Evolutionary conservation across 2,888 invertebrate species (phyloP), one percentile per base, ranked within the genome.

Genomic region (Tetrapedia diversipes): DNA sequence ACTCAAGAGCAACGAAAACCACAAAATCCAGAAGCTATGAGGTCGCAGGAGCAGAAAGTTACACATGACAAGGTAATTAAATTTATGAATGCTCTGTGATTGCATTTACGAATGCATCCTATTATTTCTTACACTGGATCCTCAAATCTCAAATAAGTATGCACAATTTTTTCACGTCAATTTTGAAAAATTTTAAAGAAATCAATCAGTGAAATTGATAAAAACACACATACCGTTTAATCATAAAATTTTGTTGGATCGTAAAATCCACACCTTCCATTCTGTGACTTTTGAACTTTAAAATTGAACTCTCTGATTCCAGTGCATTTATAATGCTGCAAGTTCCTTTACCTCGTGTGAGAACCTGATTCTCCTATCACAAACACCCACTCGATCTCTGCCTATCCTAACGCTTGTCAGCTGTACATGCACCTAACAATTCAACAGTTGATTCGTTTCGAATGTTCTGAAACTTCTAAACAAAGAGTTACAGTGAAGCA

Each of bases 1-100:
- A 32, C 64, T 3, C 56, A 53, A 37, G 86, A 86, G 45, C 77
- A 83, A 19, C 85, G 88, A 37, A 91, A 91, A 65, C 63, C 81
- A 4, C 87, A 86, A 64, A 90, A 88, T 80, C 79, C 89, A 16
- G 91, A 91, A 65, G 80, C 83, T 22, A 65, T 88, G 14, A 86
- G 88, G 64, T 86, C 87, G 4, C 90, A 90, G 66, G 90, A 91
- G 68, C 90, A 91, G 68, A 91, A 91, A 84, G 90, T 91, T 43
- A 89, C 91, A 29, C 91, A 91, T 72, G 91, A 91, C 74, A 91
- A 91, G 87, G 91, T 91, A 60, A 14, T 29, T 14, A 19, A 39
- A 10, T 27, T 63, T 49, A 3, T 1, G 0, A n/a, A 16, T 34
- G 1, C 8, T 19, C 0, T 4, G 2, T 4, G 34, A n/a, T n/a